A percentile compares a stretch with the other conserved stretches of the same genome.
phyloP scores from a whole-genome alignment of 1,140 invertebrate species.

The Drosophila mojavensis region DNA sequence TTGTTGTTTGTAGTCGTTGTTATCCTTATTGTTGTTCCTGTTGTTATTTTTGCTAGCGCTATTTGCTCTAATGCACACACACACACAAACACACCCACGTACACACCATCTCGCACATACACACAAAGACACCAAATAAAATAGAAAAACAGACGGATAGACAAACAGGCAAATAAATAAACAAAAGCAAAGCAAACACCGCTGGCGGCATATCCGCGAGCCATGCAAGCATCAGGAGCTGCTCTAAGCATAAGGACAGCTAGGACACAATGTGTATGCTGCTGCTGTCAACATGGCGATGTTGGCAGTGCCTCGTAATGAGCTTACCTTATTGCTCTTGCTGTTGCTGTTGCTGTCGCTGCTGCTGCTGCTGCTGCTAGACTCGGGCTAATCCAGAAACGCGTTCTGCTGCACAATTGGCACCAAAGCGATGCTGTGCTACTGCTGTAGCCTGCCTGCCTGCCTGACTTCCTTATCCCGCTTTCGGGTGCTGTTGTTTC shows the following conservation, averaged over 20 bases:
- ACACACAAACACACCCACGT: conserved; percentile 7
- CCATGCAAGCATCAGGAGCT: conserved; percentile 48
- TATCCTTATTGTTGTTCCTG: conserved; percentile 73
- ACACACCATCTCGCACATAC: conserved; percentile 28
- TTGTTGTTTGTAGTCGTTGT: conserved; percentile 71
- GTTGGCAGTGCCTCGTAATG: conserved; percentile 64
- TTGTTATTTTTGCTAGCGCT: conserved; percentile 66
- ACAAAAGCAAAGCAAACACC: conserved; percentile 72
- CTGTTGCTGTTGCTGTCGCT: conserved; percentile 50
- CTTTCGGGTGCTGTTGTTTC: conserved; percentile 65
- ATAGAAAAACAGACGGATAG: conserved; percentile 38
- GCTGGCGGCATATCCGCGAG: conserved; percentile 74
- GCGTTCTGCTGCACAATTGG: conserved; percentile 74
- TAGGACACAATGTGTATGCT: conserved; percentile 6
- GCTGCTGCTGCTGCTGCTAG: conserved; percentile 45
- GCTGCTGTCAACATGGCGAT: conserved; percentile 57
- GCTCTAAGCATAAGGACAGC: conserved; percentile 22
- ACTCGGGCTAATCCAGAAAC: conserved; percentile 61
- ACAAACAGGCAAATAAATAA: conserved; percentile 73
- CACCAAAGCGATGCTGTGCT: conserved; percentile 39
- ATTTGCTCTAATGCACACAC: conserved; percentile 45
- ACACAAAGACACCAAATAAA: conserved; percentile 52
- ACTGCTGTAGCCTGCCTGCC: conserved; percentile 33
- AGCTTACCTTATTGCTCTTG: conserved; percentile 75
- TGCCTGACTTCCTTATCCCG: conserved; percentile 51